Conservation (phyloP, 2,888 invertebrate species). For the Tanypteryx hageni region DNA sequence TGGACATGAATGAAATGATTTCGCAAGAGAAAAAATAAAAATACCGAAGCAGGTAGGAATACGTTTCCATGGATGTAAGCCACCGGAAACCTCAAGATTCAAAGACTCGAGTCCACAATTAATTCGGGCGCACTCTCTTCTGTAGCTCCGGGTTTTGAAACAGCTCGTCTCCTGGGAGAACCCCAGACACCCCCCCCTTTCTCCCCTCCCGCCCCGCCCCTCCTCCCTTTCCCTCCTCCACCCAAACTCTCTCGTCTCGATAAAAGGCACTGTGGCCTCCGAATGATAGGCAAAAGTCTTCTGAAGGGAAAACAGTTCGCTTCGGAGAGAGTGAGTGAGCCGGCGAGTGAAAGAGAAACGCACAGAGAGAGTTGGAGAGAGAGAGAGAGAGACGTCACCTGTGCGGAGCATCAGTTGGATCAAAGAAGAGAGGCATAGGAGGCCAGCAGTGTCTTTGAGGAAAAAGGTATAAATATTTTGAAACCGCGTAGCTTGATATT, state of each 20-base stretch:
- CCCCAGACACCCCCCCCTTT: neutral
- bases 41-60: neutral
- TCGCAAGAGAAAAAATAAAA: neutral
- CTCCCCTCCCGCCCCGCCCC: neutral
- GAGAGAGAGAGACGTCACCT: neutral
- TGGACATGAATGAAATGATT: neutral
- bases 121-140: neutral
- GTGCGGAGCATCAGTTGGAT: neutral
- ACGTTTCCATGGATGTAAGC: neutral
- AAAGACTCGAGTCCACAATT: neutral
- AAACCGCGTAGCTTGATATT: too few species aligned
- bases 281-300: constrained; percentile 35
- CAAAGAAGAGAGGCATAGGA: neutral
- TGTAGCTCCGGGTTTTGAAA: constrained; percentile 49
- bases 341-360: neutral
- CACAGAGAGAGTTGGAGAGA: neutral
- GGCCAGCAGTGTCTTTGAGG: neutral
- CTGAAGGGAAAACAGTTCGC: constrained; percentile 37
- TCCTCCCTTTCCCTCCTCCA: neutral
- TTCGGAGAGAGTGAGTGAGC: constrained; percentile 15
- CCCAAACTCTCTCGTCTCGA: neutral
- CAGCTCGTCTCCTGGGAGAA: neutral
- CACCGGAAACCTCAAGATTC: neutral
- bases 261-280: neutral
- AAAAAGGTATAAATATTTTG: neutral